Conservation (phyloP, 2,888 invertebrate species). For the Drosophila kanekoi region DNA sequence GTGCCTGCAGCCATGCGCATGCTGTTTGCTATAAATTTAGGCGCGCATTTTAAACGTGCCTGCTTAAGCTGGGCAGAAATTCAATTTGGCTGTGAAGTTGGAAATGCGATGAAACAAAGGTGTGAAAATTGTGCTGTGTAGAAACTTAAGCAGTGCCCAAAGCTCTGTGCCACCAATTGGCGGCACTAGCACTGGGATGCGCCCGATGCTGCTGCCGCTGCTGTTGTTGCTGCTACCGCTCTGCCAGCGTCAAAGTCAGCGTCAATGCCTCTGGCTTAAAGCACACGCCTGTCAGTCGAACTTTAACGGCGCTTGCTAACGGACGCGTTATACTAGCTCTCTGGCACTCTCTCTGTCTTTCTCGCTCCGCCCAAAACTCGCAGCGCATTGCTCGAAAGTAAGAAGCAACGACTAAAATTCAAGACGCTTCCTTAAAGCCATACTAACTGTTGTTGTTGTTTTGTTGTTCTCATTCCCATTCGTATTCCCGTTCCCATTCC, state of each 20-base stretch:
- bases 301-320: slow-evolving; percentile 66
- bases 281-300: slow-evolving; percentile 58
- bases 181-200: not conserved
- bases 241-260: slow-evolving; percentile 40
- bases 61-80: not conserved
- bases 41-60: slow-evolving; percentile 10
- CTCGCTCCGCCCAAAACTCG: slow-evolving; percentile 25
- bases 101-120: not conserved
- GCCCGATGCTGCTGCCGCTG: slow-evolving; percentile 1
- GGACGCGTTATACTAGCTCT: slow-evolving; percentile 67
- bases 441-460: slow-evolving; percentile 3
- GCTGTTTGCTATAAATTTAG: slow-evolving; percentile 7
- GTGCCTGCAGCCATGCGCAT: not conserved
- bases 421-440: slow-evolving; percentile 47
- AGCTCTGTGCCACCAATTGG: not conserved
- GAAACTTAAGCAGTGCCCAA: no score
- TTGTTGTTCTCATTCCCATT: slow-evolving; percentile 3
- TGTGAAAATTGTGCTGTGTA: not conserved
- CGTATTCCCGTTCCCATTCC: slow-evolving; percentile 1
- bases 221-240: slow-evolving; percentile 22
- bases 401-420: slow-evolving; percentile 41
- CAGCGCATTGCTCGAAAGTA: slow-evolving; percentile 40
- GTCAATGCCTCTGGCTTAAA: slow-evolving; percentile 48
- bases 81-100: not conserved
- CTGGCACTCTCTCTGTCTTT: slow-evolving; percentile 6